Percentiles rank a stretch among this genome's conserved stretches.
Conservation (phyloP, 1,140 invertebrate species). For the Bombus soroeensis region DNA sequence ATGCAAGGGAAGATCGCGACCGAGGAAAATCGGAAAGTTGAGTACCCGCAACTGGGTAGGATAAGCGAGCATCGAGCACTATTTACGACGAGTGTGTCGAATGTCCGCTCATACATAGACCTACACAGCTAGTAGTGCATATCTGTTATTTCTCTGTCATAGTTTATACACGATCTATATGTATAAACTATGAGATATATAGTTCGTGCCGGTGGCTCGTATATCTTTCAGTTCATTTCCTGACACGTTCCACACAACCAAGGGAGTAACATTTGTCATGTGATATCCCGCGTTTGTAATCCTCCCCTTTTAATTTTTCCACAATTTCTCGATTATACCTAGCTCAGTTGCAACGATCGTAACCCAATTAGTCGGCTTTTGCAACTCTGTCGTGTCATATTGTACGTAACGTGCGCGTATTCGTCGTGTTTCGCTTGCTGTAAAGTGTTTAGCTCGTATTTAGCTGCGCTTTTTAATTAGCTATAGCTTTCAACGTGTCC, state of each 20-base stretch:
- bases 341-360: not conserved
- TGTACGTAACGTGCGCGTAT: not conserved
- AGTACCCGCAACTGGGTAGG: slow-evolving; percentile 22
- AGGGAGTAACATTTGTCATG: not conserved
- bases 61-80: slow-evolving; percentile 12
- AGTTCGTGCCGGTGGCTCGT: slow-evolving; percentile 25
- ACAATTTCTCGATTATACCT: not conserved
- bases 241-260: slow-evolving; percentile 22
- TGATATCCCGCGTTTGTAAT: not conserved
- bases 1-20: fast-evolving
- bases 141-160: slow-evolving; percentile 60
- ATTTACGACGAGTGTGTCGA: slow-evolving; percentile 52
- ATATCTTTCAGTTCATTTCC: slow-evolving; percentile 50
- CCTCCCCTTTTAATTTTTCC: not conserved
- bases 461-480: too few species aligned
- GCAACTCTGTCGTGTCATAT: not conserved
- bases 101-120: slow-evolving; percentile 28
- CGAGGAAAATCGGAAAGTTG: slow-evolving; percentile 17
- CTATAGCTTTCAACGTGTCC: too few species aligned
- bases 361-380: not conserved
- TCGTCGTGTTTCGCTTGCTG: too few species aligned
- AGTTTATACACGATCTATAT: slow-evolving; percentile 55
- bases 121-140: slow-evolving; percentile 18
- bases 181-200: slow-evolving; percentile 53
- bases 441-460: too few species aligned